phyloP scores from a whole-genome alignment of 1,140 invertebrate genomes.

The Drosophila cardini region DNA sequence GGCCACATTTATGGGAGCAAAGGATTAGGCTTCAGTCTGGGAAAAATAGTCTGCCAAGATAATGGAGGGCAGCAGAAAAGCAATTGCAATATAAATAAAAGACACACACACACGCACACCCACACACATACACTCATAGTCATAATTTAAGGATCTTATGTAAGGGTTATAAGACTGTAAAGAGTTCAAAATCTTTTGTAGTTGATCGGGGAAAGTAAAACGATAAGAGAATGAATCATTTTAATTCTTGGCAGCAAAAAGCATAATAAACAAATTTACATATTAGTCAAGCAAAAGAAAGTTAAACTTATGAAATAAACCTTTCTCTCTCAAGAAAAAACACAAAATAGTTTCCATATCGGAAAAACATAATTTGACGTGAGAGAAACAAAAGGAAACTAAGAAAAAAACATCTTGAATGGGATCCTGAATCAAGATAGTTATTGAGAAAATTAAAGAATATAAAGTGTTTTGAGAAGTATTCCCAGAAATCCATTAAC shows the following conservation, averaged over 20 bases:
- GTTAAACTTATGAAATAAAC: too few species aligned
- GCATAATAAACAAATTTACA: too few species aligned
- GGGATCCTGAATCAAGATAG: not conserved
- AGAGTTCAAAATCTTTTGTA: constrained; percentile 5
- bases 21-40: constrained; percentile 51
- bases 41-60: constrained; percentile 2
- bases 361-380: not conserved
- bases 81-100: constrained; percentile 15
- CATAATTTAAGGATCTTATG: not conserved
- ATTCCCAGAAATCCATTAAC: too few species aligned
- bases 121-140: not conserved
- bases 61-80: constrained; percentile 10
- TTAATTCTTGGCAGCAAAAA: too few species aligned
- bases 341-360: too few species aligned
- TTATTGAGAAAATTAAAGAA: not conserved
- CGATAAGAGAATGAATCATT: too few species aligned
- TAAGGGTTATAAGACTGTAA: not conserved
- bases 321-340: too few species aligned
- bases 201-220: not conserved
- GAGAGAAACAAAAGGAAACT: not conserved
- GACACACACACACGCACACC: constrained; percentile 5
- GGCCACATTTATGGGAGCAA: constrained; percentile 31
- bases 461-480: too few species aligned
- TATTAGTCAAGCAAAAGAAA: too few species aligned
- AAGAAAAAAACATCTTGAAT: too few species aligned